A percentile compares a stretch with the other conserved stretches of the same genome.
These are phyloP conservation scores for Dicyrtomina minuta DNA, from an alignment of 2,888 invertebrate species.

Conservation along the genomic window DNA sequence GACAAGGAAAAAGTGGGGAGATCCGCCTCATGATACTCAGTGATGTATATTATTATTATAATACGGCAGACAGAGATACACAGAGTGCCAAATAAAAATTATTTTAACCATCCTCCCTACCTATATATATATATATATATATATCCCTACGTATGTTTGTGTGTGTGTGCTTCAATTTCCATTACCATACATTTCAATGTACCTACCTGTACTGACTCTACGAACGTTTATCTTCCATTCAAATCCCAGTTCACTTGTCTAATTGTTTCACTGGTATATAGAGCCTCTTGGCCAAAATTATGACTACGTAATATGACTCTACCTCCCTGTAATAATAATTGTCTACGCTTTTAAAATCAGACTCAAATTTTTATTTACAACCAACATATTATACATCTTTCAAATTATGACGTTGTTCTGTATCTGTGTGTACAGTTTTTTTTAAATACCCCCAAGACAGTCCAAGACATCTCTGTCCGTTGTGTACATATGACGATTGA, in stretches of 20 bases:
- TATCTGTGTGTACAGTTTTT: no score
- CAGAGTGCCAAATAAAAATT: not conserved
- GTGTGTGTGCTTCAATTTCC: not conserved
- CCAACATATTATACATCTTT: no score
- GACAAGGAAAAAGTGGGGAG: slow-evolving; percentile 20
- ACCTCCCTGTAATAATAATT: not conserved
- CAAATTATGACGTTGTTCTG: no score
- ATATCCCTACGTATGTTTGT: not conserved
- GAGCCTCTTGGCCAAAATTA: no score
- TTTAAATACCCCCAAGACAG: no score
- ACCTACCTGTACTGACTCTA: not conserved
- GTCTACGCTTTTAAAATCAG: no score
- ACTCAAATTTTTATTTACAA: no score
- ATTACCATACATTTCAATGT: no score
- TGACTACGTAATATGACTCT: not conserved
- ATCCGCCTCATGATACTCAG: slow-evolving; percentile 30
- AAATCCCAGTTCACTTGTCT: not conserved
- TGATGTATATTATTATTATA: not conserved
- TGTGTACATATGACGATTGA: no score
- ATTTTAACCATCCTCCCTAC: not conserved
- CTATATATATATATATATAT: not conserved
- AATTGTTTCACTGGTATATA: no score
- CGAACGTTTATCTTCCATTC: not conserved
- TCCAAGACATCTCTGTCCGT: no score
- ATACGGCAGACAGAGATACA: not conserved